phyloP scores from a whole-genome alignment of 2,113 vertebrate species.

The Dicaeum eximium region DNA sequence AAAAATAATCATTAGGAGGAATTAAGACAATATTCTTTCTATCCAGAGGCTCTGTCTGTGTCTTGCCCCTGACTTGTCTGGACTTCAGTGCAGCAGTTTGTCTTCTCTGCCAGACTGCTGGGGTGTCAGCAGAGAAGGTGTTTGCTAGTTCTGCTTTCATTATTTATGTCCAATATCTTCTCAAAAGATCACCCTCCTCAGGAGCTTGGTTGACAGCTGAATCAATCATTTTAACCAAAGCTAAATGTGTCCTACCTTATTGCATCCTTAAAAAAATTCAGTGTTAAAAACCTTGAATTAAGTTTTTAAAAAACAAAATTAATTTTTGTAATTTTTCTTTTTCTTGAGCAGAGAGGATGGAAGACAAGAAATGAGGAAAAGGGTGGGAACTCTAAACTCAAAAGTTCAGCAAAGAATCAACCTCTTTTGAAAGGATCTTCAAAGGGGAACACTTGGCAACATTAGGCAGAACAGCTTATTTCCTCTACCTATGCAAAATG shows the following conservation, averaged over 20 bases:
- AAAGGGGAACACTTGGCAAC: background rate
- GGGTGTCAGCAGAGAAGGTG: background rate
- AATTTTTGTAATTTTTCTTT: background rate
- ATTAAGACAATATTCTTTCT: background rate
- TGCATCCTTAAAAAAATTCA: background rate
- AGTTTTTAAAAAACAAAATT: background rate
- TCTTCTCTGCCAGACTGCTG: background rate
- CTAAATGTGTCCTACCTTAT: background rate
- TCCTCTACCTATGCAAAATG: background rate
- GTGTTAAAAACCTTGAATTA: background rate
- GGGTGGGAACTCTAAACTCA: background rate
- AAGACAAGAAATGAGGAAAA: background rate
- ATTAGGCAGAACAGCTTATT: background rate
- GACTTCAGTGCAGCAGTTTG: background rate
- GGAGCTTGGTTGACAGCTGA: background rate
- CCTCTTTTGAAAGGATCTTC: background rate
- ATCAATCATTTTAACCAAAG: background rate
- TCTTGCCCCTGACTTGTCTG: background rate
- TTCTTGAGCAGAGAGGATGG: background rate
- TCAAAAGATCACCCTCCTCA: background rate
- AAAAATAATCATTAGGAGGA: slow-evolving; percentile 42
- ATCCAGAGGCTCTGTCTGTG: background rate
- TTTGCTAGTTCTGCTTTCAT: background rate
- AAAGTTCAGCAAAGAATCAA: background rate
- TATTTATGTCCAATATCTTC: background rate